Percentiles rank a stretch among this genome's conserved stretches.
These are phyloP conservation scores for Trachymyrmex septentrionalis DNA, from an alignment of 1,140 invertebrate species.

Conservation along the genomic window DNA sequence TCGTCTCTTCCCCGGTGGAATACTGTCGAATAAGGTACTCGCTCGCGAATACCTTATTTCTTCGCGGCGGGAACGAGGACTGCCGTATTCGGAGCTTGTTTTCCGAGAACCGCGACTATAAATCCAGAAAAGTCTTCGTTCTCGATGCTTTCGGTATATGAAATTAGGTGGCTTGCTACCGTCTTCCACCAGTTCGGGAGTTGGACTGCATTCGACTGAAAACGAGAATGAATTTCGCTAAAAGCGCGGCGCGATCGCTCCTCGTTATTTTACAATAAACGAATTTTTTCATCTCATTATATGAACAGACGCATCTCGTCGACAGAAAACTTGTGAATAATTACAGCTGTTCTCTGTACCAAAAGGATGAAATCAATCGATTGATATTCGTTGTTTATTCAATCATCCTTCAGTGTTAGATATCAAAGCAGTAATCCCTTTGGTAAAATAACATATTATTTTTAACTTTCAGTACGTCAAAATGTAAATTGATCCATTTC, in stretches of 20 bases:
- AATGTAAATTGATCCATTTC: no score
- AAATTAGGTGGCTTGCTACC: slow-evolving; percentile 33
- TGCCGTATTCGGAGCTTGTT: slow-evolving; percentile 9
- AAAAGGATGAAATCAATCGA: not conserved
- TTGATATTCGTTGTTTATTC: not conserved
- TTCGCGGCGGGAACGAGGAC: not conserved
- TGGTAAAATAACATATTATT: no score
- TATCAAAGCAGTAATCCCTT: no score
- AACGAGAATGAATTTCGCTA: not conserved
- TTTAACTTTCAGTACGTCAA: no score
- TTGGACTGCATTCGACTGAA: not conserved
- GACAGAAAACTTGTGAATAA: not conserved
- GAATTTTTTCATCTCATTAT: not conserved
- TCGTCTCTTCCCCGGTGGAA: slow-evolving; percentile 18
- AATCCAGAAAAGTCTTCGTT: slow-evolving; percentile 37
- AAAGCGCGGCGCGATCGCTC: not conserved
- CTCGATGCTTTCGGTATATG: slow-evolving; percentile 53
- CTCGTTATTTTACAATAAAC: not conserved
- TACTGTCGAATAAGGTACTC: slow-evolving; percentile 68
- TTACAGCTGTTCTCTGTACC: not conserved
- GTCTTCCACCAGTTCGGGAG: not conserved
- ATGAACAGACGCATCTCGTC: not conserved
- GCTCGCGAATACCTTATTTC: slow-evolving; percentile 36
- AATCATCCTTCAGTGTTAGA: not conserved
- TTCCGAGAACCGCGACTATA: not conserved